Base-by-base conservation (phyloP, 2,113 vertebrate species). In the Ancistrus triradiatus region DNA sequence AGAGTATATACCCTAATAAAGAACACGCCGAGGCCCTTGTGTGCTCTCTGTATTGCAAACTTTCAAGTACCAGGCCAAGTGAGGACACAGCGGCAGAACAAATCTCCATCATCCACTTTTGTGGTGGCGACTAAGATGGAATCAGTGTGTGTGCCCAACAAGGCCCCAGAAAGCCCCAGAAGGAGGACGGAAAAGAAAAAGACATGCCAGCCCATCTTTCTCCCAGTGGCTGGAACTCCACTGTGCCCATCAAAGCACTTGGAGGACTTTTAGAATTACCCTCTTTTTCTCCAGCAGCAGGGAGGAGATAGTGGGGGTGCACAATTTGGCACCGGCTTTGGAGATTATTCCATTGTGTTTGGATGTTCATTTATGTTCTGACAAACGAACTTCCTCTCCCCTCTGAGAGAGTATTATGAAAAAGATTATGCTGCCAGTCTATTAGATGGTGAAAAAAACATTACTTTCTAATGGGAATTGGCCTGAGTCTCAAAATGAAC, bases 191-290 rank as follows among this genome's bases (percentile, higher is more conserved):
- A 49, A 49, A 40, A 58, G 18, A 22, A 68, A 27, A 25, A 19
- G 43, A 61, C 70, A 76, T 69, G 72, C 73, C 74, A 48, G 65
- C 70, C 62, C 25, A 18, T 71, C 68, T 62, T 68, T 70, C 72
- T 80, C 21, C 2, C 33, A 15, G 21, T 19, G 21, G 35, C 50
- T 64, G 48, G 52, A 56, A 15, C 27, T 56, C 55, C 35, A 35
- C 66, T 53, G 66, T 49, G 56, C 66, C 66, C 50, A 69, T 74
- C 61, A 74, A 69, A 60, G 62, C 28, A 65, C 35, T 62, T 69
- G 58, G 44, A 60, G 63, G 68, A 65, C 43, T 69, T 43, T 70
- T 56, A 78, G 78, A 81, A 85, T 79, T 81, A 69, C 72, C 40
- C 74, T 69, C 73, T 48, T 59, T 47, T 56, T 63, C 67, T 75